These are phyloP conservation scores for Platanista minor DNA, from an alignment of 2,113 vertebrate species.

Conservation along the genomic window DNA sequence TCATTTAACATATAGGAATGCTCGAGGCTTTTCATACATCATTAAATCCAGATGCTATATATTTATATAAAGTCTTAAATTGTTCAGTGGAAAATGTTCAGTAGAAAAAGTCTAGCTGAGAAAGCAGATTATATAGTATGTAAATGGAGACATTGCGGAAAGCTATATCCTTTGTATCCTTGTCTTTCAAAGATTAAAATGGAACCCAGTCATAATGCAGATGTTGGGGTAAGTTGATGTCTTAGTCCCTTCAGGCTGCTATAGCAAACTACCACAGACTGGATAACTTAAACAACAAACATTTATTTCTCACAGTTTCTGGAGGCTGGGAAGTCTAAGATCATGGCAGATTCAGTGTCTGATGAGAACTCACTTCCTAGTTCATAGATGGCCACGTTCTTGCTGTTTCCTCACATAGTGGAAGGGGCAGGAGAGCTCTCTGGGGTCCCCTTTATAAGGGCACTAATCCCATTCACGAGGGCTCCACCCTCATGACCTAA, in stretches of 20 bases:
- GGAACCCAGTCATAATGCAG: not conserved
- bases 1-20: not conserved
- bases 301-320: not conserved
- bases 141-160: not conserved
- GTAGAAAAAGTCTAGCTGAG: slow-evolving; percentile 17
- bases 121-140: not conserved
- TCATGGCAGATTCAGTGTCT: not conserved
- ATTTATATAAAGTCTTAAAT: slow-evolving; percentile 29
- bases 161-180: not conserved
- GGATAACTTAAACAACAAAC: not conserved
- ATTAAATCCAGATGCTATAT: not conserved
- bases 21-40: slow-evolving; percentile 7
- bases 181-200: slow-evolving; percentile 12
- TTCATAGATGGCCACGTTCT: not conserved
- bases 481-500: not conserved
- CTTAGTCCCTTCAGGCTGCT: not conserved
- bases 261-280: not conserved
- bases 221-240: not conserved
- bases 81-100: not conserved
- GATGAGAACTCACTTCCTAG: not conserved
- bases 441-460: not conserved
- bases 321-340: not conserved
- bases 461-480: not conserved
- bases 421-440: not conserved
- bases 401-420: not conserved